A percentile compares a stretch with the other conserved stretches of the same genome.
phyloP scores from a whole-genome alignment of 2,797 vertebrate genomes.

The Hemitrygon akajei region DNA sequence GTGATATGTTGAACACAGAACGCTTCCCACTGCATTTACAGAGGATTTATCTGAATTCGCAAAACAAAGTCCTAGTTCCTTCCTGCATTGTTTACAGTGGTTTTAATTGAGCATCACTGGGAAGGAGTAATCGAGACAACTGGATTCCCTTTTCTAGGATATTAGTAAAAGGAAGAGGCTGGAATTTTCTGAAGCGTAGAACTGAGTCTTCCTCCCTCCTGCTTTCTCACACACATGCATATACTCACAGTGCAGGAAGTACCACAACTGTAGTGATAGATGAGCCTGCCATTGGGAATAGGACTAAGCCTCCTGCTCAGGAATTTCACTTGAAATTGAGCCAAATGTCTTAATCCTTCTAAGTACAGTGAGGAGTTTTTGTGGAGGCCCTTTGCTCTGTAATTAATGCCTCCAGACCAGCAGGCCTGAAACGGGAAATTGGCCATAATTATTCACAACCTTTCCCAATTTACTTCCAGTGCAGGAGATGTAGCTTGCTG shows the following conservation, averaged over 20 bases:
- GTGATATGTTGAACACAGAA: not conserved
- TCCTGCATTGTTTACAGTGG: not conserved
- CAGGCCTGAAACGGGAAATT: slow-evolving; percentile 32
- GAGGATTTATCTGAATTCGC: not conserved
- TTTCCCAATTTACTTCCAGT: slow-evolving; percentile 29
- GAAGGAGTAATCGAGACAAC: not conserved
- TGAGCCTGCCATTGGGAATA: slow-evolving; percentile 51
- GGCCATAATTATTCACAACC: slow-evolving; percentile 34
- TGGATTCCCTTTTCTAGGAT: not conserved
- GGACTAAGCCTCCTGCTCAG: slow-evolving; percentile 31
- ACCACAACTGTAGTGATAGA: slow-evolving; percentile 51
- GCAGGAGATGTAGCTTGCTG: slow-evolving; percentile 26
- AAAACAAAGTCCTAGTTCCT: not conserved
- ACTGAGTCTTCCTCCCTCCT: not conserved
- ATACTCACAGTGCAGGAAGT: slow-evolving; percentile 46
- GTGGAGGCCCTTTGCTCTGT: slow-evolving; percentile 30
- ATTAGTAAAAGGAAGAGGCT: not conserved
- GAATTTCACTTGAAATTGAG: slow-evolving; percentile 33
- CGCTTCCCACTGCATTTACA: not conserved
- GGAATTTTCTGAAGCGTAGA: not conserved
- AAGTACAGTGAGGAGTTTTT: slow-evolving; percentile 26
- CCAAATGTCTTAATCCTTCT: slow-evolving; percentile 35
- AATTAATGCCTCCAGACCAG: slow-evolving; percentile 29
- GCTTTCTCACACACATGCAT: not conserved
- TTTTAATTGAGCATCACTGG: not conserved